A percentile compares a stretch with the other conserved stretches of the same genome.
phyloP scores from a whole-genome alignment of 1,140 invertebrate species.

The Penaeus indicus region DNA sequence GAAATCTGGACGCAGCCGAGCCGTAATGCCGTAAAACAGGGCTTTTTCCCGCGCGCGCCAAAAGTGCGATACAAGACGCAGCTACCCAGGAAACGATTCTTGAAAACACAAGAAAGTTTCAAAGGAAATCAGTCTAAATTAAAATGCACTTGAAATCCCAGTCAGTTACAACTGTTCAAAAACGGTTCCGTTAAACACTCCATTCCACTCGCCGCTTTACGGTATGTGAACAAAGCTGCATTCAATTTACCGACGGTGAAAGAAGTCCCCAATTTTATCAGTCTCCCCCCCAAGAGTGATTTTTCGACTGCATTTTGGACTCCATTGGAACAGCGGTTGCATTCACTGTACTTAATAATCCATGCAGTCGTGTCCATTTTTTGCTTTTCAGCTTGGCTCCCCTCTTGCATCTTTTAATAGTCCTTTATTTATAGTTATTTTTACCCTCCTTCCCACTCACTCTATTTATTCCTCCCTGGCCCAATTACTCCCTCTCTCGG shows the following conservation, averaged over 20 bases:
- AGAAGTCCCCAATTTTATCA: constrained; percentile 43
- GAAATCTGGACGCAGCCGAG: too few relatives aligned
- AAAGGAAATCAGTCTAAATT: background rate
- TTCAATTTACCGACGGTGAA: constrained; percentile 48
- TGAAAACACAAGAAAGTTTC: too few relatives aligned
- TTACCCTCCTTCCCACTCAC: constrained; percentile 1
- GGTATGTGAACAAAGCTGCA: constrained; percentile 42
- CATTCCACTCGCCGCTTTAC: constrained; percentile 8
- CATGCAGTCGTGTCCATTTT: constrained; percentile 28
- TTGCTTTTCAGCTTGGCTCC: constrained; percentile 31
- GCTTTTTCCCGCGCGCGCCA: too few relatives aligned
- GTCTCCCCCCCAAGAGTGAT: background rate
- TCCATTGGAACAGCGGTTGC: constrained; percentile 13
- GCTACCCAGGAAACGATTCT: too few relatives aligned
- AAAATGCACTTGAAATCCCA: constrained; percentile 10
- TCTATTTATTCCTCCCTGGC: constrained; percentile 32
- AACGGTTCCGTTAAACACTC: constrained; percentile 35
- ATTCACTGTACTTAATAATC: constrained; percentile 54
- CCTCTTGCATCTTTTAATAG: constrained; percentile 46
- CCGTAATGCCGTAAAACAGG: too few relatives aligned
- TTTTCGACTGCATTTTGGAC: constrained; percentile 27
- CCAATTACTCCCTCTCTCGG: constrained; percentile 23
- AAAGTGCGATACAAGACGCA: too few relatives aligned
- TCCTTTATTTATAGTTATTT: constrained; percentile 48
- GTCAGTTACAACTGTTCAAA: constrained; percentile 18